Evolutionary conservation across 2,797 vertebrate genomes (phyloP).

Genomic region (Phrynocephalus guinanensis): DNA sequence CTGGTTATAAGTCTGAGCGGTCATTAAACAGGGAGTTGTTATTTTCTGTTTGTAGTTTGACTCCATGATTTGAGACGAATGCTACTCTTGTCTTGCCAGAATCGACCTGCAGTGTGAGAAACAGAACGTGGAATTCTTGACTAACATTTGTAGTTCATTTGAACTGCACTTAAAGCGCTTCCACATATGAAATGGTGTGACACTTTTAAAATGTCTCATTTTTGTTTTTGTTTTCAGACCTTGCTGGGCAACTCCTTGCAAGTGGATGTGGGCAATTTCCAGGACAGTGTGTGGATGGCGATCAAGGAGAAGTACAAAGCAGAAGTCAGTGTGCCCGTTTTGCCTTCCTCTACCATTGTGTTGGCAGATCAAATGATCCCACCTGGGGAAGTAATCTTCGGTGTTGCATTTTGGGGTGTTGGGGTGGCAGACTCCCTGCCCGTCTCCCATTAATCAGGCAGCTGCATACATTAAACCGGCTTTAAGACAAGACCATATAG

Average conservation of each 20-base stretch:
- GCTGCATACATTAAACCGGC: not conserved
- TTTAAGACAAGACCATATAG: not conserved
- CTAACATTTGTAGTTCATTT: not conserved
- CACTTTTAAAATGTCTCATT: not conserved
- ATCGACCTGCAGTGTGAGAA: no score
- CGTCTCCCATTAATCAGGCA: not conserved
- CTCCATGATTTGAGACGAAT: not conserved
- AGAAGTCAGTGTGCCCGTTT: slow-evolving; percentile 77
- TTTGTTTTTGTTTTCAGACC: slow-evolving; percentile 67
- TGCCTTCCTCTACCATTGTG: not conserved
- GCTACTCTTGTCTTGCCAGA: not conserved
- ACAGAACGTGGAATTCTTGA: not conserved
- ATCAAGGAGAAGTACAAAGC: slow-evolving; percentile 87
- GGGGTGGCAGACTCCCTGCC: no score
- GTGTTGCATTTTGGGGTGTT: no score
- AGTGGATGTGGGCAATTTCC: slow-evolving; percentile 79
- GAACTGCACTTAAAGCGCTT: not conserved
- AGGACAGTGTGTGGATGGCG: slow-evolving; percentile 79
- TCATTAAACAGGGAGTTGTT: no score
- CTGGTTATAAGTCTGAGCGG: no score
- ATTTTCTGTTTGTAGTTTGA: no score
- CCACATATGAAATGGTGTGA: not conserved
- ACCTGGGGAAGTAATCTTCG: not conserved
- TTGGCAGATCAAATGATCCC: not conserved
- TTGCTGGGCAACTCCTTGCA: slow-evolving; percentile 80